phyloP scores from a whole-genome alignment of 2,113 vertebrate species.

The Corvus cornix region DNA sequence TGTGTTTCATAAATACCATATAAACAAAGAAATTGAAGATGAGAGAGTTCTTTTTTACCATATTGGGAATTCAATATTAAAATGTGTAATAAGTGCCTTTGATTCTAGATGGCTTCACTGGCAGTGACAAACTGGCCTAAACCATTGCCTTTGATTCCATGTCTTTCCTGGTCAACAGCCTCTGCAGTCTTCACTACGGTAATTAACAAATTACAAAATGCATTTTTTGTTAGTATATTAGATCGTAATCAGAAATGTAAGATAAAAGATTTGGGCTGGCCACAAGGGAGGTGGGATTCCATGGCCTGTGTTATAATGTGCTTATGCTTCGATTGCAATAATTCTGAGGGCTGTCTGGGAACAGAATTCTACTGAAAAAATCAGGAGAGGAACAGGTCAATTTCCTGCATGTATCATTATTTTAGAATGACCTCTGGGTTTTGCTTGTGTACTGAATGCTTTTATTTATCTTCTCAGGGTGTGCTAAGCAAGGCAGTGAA shows the following conservation, averaged over 20 bases:
- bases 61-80: background rate
- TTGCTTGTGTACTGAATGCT: background rate
- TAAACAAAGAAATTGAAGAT: background rate
- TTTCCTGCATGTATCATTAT: background rate
- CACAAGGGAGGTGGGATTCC: background rate
- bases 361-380: background rate
- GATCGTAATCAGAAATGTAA: background rate
- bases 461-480: conserved; percentile 77
- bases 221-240: background rate
- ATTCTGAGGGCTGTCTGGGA: background rate
- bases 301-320: background rate
- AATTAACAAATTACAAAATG: conserved; percentile 27
- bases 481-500: conserved; percentile 95
- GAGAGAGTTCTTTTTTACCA: background rate
- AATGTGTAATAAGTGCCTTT: background rate
- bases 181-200: conserved; percentile 98
- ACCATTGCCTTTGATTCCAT: conserved; percentile 93
- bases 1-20: background rate
- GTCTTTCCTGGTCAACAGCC: conserved; percentile 97
- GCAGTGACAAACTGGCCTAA: conserved; percentile 97
- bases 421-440: background rate
- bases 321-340: background rate
- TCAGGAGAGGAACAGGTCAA: background rate
- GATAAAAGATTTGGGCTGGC: background rate
- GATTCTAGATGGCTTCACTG: conserved; percentile 92